Conservation (phyloP, 2,113 vertebrate genomes). For the Xyrauchen texanus region DNA sequence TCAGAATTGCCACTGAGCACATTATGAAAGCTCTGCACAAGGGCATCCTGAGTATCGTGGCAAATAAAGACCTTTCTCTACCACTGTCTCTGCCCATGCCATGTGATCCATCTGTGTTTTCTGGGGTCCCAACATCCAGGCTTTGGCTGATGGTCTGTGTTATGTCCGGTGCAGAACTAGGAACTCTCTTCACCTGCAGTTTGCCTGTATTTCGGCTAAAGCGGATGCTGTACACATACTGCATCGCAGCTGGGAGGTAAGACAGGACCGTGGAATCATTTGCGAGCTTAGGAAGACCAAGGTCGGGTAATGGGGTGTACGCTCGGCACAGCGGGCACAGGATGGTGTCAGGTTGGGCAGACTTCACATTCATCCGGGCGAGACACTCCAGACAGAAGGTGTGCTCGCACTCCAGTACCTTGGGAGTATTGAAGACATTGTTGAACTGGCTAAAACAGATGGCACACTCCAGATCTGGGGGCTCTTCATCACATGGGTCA, state of each 20-base stretch:
- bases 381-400: slow-evolving; percentile 84
- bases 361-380: slow-evolving; percentile 78
- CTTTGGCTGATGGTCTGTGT: slow-evolving; percentile 46
- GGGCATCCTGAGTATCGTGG: slow-evolving; percentile 53
- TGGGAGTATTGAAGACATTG: slow-evolving; percentile 79
- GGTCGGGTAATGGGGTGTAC: slow-evolving; percentile 68
- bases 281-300: slow-evolving; percentile 73
- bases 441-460: slow-evolving; percentile 81
- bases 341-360: slow-evolving; percentile 67
- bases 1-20: slow-evolving; percentile 50
- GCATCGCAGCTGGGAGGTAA: slow-evolving; percentile 75
- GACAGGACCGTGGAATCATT: slow-evolving; percentile 71
- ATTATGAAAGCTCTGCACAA: slow-evolving; percentile 52
- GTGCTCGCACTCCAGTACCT: slow-evolving; percentile 78
- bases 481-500: background rate
- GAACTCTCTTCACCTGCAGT: slow-evolving; percentile 73
- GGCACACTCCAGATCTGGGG: slow-evolving; percentile 76
- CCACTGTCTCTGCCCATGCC: rapidly evolving
- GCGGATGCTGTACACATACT: slow-evolving; percentile 76
- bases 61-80: slow-evolving; percentile 9
- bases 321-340: slow-evolving; percentile 78
- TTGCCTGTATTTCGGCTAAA: slow-evolving; percentile 73
- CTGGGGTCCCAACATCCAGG: slow-evolving; percentile 71
- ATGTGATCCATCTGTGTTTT: background rate
- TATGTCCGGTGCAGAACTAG: background rate